These are phyloP conservation scores for Cetonia aurata DNA, from an alignment of 2,888 invertebrate species.

Conservation along the genomic window DNA sequence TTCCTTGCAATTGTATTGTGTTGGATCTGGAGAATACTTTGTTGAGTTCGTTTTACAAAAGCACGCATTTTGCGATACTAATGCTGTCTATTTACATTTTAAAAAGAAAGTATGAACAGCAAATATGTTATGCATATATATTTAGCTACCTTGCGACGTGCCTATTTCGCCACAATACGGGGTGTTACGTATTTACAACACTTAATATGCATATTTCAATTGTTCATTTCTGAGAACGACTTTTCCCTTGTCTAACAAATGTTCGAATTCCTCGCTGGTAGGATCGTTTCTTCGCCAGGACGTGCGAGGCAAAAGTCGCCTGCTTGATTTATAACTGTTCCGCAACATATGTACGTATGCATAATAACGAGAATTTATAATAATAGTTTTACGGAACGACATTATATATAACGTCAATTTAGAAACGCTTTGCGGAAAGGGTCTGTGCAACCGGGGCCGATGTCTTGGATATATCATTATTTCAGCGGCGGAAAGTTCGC, in stretches of 20 bases:
- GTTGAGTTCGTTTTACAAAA: too few relatives aligned
- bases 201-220: slow-evolving; percentile 27
- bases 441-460: slow-evolving; percentile 29
- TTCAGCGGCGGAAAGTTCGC: slow-evolving; percentile 28
- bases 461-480: slow-evolving; percentile 35
- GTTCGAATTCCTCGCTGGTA: slow-evolving; percentile 20
- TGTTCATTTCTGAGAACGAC: slow-evolving; percentile 30
- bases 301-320: slow-evolving; percentile 5
- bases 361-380: slow-evolving; percentile 42
- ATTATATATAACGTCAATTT: slow-evolving; percentile 35
- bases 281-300: slow-evolving; percentile 13
- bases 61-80: too few relatives aligned
- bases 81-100: too few relatives aligned
- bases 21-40: too few relatives aligned
- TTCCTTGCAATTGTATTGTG: too few relatives aligned
- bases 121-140: neutral
- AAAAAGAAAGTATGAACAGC: too few relatives aligned
- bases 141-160: neutral
- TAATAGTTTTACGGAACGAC: slow-evolving; percentile 40
- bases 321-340: slow-evolving; percentile 22
- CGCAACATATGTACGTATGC: slow-evolving; percentile 17
- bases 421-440: slow-evolving; percentile 33
- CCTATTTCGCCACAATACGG: slow-evolving; percentile 1
- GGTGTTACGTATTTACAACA: slow-evolving; percentile 9
- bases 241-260: slow-evolving; percentile 17